Evolutionary conservation across 2,888 invertebrate species (phyloP).

Genomic region (Spatulosminthurus flaviceps): DNA sequence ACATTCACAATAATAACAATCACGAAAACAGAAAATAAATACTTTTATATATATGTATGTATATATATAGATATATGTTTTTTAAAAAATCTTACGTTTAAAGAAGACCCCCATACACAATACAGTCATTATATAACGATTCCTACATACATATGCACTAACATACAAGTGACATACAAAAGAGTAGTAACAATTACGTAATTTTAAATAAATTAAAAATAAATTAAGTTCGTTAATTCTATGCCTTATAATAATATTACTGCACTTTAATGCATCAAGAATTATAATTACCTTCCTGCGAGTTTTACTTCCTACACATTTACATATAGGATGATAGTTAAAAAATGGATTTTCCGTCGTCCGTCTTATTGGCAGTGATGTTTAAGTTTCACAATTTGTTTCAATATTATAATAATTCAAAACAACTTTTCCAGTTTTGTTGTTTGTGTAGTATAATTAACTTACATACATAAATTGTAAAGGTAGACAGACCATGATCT

Average conservation of each 20-base stretch:
- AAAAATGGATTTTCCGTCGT: slow-evolving; percentile 27
- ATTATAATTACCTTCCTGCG: slow-evolving; percentile 4
- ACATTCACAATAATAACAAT: background rate
- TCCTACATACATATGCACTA: background rate
- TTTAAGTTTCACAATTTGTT: slow-evolving; percentile 38
- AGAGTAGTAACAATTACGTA: background rate
- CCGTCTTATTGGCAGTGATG: slow-evolving; percentile 46
- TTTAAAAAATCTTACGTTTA: background rate
- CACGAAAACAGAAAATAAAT: slow-evolving; percentile 21
- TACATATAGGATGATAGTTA: background rate
- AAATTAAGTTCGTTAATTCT: slow-evolving; percentile 30
- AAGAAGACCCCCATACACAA: slow-evolving; percentile 21
- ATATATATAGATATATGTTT: background rate
- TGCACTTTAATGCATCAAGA: background rate
- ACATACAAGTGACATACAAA: slow-evolving; percentile 31
- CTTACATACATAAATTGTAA: background rate
- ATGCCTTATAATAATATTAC: background rate
- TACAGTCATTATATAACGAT: slow-evolving; percentile 15
- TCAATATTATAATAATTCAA: slow-evolving; percentile 19
- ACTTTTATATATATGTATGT: background rate
- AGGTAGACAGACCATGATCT: background rate
- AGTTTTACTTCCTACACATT: background rate
- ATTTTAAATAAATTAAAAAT: slow-evolving; percentile 32
- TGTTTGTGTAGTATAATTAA: background rate
- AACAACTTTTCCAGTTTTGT: slow-evolving; percentile 18